Evolutionary conservation across 2,888 invertebrate genomes (phyloP).

Genomic region (Heteropelma amictum): DNA sequence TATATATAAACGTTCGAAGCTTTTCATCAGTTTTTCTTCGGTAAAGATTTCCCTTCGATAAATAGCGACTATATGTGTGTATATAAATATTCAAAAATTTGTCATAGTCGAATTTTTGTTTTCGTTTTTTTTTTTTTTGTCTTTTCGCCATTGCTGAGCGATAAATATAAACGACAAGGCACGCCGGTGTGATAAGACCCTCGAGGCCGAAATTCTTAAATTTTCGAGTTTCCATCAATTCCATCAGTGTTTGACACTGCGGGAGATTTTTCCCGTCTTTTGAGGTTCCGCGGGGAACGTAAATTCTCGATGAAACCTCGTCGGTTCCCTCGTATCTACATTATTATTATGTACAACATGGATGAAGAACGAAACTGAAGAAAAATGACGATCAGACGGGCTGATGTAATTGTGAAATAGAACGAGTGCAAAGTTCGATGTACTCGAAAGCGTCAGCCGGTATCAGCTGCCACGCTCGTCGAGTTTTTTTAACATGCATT

Average conservation of each 20-base stretch:
- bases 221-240: conserved; percentile 14
- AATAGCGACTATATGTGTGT: no score
- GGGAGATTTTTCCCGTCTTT: not conserved
- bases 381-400: no score
- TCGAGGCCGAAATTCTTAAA: not conserved
- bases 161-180: conserved; percentile 46
- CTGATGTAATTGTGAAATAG: not conserved
- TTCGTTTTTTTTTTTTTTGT: conserved; percentile 22
- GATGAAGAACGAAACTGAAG: no score
- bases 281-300: conserved; percentile 6
- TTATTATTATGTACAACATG: not conserved
- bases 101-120: no score
- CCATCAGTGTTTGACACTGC: not conserved
- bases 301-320: no score
- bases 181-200: not conserved
- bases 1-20: no score
- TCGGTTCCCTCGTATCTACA: conserved; percentile 42
- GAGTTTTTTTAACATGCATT: conserved; percentile 29
- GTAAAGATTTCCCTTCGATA: no score
- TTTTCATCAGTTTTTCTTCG: no score
- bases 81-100: no score
- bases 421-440: conserved; percentile 37
- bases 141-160: conserved; percentile 29
- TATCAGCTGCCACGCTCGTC: no score
- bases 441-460: no score